Evolutionary conservation across 2,888 invertebrate genomes (phyloP).

Genomic region (Thereva nobilitata): DNA sequence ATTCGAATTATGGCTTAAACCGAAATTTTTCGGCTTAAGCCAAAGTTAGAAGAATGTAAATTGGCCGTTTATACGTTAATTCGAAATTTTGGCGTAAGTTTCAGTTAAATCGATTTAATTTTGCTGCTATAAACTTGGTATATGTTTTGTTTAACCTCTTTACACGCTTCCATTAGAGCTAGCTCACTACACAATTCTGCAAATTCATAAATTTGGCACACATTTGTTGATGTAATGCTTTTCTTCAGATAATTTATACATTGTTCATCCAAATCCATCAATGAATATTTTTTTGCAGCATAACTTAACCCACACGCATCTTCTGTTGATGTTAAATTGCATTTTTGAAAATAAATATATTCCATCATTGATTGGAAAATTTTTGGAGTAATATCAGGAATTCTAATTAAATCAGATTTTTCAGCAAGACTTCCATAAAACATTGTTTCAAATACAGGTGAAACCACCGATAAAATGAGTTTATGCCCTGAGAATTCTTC

Average conservation of each 20-base stretch:
- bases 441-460: constrained; percentile 88
- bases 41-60: too few relatives aligned
- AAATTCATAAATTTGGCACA: constrained; percentile 83
- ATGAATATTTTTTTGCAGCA: constrained; percentile 86
- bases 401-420: constrained; percentile 74
- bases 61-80: too few relatives aligned
- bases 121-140: too few relatives aligned
- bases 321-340: constrained; percentile 79
- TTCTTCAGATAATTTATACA: constrained; percentile 85
- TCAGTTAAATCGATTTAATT: too few relatives aligned
- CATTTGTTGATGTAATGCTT: constrained; percentile 68
- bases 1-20: too few relatives aligned
- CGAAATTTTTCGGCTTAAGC: too few relatives aligned
- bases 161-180: constrained; percentile 77
- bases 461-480: constrained; percentile 80
- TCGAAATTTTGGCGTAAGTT: too few relatives aligned
- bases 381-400: constrained; percentile 82
- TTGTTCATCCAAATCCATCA: constrained; percentile 79
- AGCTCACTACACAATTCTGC: constrained; percentile 83
- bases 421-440: constrained; percentile 84
- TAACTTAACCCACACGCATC: constrained; percentile 86
- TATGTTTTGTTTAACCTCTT: constrained; percentile 62
- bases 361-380: constrained; percentile 81
- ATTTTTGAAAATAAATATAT: constrained; percentile 82
- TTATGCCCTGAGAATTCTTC: constrained; percentile 73